Evolutionary conservation across 2,888 invertebrate species (phyloP), one percentile per base, ranked within the genome.

Genomic region (Tenthredo livida): DNA sequence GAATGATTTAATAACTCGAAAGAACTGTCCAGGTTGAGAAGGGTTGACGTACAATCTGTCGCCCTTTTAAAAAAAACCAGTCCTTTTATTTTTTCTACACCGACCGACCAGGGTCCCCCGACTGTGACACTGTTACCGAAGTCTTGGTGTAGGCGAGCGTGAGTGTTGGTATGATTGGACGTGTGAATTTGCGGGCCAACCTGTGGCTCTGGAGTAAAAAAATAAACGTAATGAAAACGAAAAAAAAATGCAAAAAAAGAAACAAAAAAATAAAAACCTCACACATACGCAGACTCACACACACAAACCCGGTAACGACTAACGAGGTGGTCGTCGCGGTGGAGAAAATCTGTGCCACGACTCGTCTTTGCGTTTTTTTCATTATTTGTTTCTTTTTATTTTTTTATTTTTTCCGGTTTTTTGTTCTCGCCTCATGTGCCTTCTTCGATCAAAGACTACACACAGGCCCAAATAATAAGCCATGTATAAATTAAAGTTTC

Each of bases 1-100:
- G 83, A 89, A 90, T 91, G 90, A 91, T 91, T 91, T 91, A 91
- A 91, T 91, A 91, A 90, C 89, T 90, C 89, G 89, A 91, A 91
- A 90, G 88, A 88, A 86, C 85, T 86, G 89, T 89, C 88, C 87
- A 87, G 88, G 86, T 89, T 91, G 91, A 91, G 89, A 86, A 91
- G 92, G 92, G 91, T 91, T 90, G 91, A 87, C 88, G 88, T 88
- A 87, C 89, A 88, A 83, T 83, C 83, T 83, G 83, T 83, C 83
- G 70, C 67, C 70, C 58, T 80, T 73, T 67, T 61, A 80, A 80
- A 80, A 80, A 80, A 80, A 80, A 80, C 80, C 21, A 80, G 80
- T 33, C 80, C 80, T 80, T 61, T 80, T 61, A 50, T 61, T 80
- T 80, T 80, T 58, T 61, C 61, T 33, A 80, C n/a, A 37, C 61